Base-by-base conservation (phyloP, 2,113 vertebrate genomes). In the Toxostoma redivivum region DNA sequence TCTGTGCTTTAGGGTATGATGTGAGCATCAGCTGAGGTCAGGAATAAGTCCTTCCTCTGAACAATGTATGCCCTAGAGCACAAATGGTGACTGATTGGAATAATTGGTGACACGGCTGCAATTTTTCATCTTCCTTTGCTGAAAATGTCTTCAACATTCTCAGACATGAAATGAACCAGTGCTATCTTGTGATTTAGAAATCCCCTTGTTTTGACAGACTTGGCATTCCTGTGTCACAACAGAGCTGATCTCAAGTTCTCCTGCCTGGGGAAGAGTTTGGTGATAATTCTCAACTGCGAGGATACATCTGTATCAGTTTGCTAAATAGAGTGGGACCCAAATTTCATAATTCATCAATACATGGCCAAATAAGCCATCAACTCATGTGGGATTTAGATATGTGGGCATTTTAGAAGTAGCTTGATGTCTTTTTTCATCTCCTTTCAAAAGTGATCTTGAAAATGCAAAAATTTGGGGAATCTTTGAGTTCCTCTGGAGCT, bases 381-480 rank as follows among this genome's bases (percentile, higher is more conserved):
- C 15, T 56, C 72, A 17, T 48, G 16, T 31, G 12, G 1, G 3
- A 37, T 42, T 81, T 50, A 64, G 17, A 19, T 44, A 22, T 1
- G 4, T 20, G 5, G 12, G 9, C 8, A 27, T 80, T 94, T 79
- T 20, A 72, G 31, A 76, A 76, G 56, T 35, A 44, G 15, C 3
- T 71, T 30, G 25, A 38, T 35, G 47, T 79, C 38, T 84, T 30
- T 14, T 81, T 79, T 69, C 37, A 56, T 6, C 10, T 54, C 14
- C 7, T 87, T 84, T 62, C 13, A 62, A 11, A 10, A 21, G 5
- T n/a, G 33, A 8, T 38, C 2, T 50, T 54, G 51, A 42, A 86
- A 87, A 48, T 0, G 0, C 5, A 21, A 51, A 71, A 21, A 15
- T 5, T 38, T 45, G 19, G 30, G 35, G 21, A 74, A 62, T 25